Evolutionary conservation across 1,140 invertebrate species (phyloP).

Genomic region (Diachasma alloeum): DNA sequence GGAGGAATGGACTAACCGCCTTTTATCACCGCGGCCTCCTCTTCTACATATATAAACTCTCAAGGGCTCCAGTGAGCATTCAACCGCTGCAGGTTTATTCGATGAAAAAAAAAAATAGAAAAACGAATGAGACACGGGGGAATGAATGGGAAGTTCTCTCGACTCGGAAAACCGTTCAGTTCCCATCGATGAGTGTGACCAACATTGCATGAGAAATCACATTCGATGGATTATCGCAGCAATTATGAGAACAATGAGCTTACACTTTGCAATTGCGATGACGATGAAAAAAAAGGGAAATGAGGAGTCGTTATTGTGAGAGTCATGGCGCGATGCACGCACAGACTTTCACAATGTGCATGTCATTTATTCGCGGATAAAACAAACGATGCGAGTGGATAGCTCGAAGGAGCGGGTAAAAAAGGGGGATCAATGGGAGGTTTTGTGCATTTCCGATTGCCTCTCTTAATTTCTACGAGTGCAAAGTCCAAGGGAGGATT

Average conservation of each 20-base stretch:
- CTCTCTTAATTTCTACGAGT: neutral
- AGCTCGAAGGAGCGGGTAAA: no score
- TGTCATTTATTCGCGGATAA: neutral
- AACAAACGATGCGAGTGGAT: neutral
- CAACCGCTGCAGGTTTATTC: neutral
- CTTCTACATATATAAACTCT: neutral
- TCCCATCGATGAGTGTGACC: neutral
- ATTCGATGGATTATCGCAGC: neutral
- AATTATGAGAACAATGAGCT: constrained; percentile 13
- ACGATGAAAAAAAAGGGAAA: neutral
- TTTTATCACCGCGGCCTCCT: constrained; percentile 33
- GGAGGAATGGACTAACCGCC: constrained; percentile 34
- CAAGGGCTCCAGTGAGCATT: neutral
- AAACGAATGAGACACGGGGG: neutral
- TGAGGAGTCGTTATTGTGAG: neutral
- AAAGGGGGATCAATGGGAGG: no score
- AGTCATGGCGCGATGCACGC: constrained; percentile 10
- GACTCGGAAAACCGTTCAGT: neutral
- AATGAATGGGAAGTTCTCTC: neutral
- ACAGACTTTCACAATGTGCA: neutral
- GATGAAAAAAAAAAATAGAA: neutral
- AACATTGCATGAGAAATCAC: neutral
- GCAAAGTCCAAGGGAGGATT: neutral
- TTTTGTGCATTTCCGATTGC: neutral
- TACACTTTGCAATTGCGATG: neutral